phyloP scores from a whole-genome alignment of 2,888 invertebrate genomes.

The Calameuta filiformis region DNA sequence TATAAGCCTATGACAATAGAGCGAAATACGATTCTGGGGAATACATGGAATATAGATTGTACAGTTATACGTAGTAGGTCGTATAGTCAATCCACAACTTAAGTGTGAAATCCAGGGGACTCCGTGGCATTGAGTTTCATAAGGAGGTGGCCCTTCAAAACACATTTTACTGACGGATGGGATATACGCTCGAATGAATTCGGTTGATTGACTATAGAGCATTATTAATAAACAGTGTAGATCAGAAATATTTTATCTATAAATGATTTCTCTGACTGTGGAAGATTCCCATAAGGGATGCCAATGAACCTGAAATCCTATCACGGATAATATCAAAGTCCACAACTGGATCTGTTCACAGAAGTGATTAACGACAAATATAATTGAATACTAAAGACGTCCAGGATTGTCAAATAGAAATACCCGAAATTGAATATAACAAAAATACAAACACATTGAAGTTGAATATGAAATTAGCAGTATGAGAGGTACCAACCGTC shows the following conservation, averaged over 20 bases:
- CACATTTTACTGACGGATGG: neutral
- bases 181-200: neutral
- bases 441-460: neutral
- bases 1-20: neutral
- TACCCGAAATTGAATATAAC: neutral
- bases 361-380: neutral
- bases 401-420: neutral
- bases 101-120: neutral
- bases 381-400: no score
- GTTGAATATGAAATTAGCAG: neutral
- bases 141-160: neutral
- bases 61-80: neutral
- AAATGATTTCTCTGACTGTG: neutral
- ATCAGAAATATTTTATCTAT: neutral
- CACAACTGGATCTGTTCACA: neutral
- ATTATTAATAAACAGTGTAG: neutral
- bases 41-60: neutral
- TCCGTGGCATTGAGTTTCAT: neutral
- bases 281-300: neutral
- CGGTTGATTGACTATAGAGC: neutral
- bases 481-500: conserved; percentile 71
- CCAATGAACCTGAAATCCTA: neutral
- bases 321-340: neutral
- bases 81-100: neutral
- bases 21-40: neutral